A percentile compares a stretch with the other conserved stretches of the same genome.
Evolutionary conservation across 1,140 invertebrate genomes (phyloP).

Genomic region (Lucilia cuprina): DNA sequence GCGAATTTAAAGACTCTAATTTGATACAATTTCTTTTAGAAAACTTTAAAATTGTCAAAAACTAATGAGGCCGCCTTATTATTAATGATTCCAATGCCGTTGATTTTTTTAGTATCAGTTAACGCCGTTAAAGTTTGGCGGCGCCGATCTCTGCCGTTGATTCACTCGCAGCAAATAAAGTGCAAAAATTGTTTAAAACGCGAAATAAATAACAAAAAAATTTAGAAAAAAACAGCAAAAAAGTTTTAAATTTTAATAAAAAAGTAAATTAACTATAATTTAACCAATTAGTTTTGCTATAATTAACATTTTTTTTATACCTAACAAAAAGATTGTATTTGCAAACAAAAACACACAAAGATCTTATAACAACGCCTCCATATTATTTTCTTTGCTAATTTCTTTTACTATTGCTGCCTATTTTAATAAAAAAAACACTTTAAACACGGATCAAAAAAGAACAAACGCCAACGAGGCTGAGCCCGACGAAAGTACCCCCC

Average conservation of each 20-base stretch:
- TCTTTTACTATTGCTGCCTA: slow-evolving; percentile 7
- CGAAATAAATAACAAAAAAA: not conserved
- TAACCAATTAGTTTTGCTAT: not conserved
- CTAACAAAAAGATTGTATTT: not conserved
- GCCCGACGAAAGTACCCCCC: slow-evolving; percentile 75
- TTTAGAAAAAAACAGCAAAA: not conserved
- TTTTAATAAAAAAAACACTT: not conserved
- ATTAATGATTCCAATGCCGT: not conserved
- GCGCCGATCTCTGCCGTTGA: not conserved
- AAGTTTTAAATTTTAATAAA: not conserved
- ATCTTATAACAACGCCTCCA: not conserved
- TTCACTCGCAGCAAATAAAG: not conserved
- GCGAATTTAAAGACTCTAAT: too few relatives aligned
- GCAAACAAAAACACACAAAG: not conserved
- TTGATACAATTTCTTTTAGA: too few relatives aligned
- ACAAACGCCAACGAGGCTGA: slow-evolving; percentile 45
- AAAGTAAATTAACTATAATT: not conserved
- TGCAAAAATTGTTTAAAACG: not conserved
- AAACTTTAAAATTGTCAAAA: too few relatives aligned
- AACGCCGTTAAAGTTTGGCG: not conserved
- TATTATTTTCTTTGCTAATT: slow-evolving; percentile 26
- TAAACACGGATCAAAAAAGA: slow-evolving; percentile 18
- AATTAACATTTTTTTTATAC: not conserved
- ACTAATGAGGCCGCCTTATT: too few relatives aligned
- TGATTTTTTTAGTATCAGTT: not conserved